Conservation (phyloP, 92 coral and sea anemone species). For the Virgularia gustaviana region DNA sequence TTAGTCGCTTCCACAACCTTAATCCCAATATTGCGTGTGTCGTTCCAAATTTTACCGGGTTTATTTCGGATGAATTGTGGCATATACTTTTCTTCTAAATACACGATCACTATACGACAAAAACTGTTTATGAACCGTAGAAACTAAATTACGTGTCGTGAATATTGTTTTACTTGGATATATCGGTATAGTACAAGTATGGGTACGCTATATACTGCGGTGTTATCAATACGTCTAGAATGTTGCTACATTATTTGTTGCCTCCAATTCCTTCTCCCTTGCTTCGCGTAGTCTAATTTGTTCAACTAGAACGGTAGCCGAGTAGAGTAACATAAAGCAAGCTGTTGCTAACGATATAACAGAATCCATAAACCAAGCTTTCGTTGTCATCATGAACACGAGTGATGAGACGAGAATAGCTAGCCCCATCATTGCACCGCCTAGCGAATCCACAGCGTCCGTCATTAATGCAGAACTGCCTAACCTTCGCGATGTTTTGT, state of each 20-base stretch:
- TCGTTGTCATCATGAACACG: constrained; percentile 2
- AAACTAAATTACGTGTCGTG: no score
- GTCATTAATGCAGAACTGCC: constrained; percentile 32
- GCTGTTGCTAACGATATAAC: constrained; percentile 4
- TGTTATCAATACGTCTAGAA: background rate
- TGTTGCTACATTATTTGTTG: background rate
- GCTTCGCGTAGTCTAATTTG: background rate
- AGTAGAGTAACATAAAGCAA: constrained; percentile 14
- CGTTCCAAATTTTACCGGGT: no score
- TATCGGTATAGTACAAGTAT: no score
- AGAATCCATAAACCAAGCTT: constrained; percentile 16
- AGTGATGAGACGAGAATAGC: constrained; percentile 12
- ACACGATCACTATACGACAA: no score
- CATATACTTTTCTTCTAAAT: no score
- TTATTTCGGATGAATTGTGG: no score
- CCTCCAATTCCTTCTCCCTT: background rate
- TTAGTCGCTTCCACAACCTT: no score
- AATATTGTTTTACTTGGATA: no score
- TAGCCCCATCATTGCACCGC: constrained; percentile 16
- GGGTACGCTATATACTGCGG: background rate
- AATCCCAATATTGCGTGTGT: no score
- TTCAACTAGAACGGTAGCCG: constrained; percentile 8
- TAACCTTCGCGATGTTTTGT: constrained; percentile 18
- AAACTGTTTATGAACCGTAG: no score
- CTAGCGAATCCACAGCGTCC: constrained; percentile 15